phyloP scores from a whole-genome alignment of 2,797 vertebrate species.

The Chiroxiphia lanceolata region DNA sequence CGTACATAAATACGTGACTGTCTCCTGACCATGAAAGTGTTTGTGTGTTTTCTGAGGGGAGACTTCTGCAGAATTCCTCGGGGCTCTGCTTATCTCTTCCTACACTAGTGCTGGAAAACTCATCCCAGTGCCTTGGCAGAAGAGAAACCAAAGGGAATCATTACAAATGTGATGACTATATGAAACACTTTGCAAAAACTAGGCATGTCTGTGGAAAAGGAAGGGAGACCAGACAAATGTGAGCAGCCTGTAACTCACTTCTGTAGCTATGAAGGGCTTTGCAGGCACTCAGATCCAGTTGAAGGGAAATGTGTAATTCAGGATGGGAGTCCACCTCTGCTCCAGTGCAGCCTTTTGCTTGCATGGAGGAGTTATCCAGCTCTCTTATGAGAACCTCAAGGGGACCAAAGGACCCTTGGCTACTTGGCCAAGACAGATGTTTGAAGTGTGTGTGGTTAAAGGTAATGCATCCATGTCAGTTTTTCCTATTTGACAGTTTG shows the following conservation, averaged over 20 bases:
- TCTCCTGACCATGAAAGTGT: neutral
- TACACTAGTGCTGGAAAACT: neutral
- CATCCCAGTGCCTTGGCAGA: neutral
- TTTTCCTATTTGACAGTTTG: neutral
- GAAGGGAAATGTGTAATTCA: neutral
- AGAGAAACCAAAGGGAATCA: neutral
- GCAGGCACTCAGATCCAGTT: neutral
- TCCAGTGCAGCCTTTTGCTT: neutral
- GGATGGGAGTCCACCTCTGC: neutral
- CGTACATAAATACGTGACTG: neutral
- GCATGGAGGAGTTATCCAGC: neutral
- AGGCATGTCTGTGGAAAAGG: neutral
- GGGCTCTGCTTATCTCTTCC: neutral
- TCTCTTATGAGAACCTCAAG: neutral
- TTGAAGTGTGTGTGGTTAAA: neutral
- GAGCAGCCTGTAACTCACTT: neutral
- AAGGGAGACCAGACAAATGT: neutral
- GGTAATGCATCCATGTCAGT: neutral
- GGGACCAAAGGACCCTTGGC: neutral
- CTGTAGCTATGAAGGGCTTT: neutral
- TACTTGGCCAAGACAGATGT: neutral
- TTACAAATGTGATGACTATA: neutral
- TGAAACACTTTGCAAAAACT: neutral
- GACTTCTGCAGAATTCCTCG: neutral
- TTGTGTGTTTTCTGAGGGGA: neutral